Percentiles rank a stretch among this genome's conserved stretches.
These are phyloP conservation scores for Nyctibius grandis DNA, from an alignment of 2,797 vertebrate species.

Conservation along the genomic window DNA sequence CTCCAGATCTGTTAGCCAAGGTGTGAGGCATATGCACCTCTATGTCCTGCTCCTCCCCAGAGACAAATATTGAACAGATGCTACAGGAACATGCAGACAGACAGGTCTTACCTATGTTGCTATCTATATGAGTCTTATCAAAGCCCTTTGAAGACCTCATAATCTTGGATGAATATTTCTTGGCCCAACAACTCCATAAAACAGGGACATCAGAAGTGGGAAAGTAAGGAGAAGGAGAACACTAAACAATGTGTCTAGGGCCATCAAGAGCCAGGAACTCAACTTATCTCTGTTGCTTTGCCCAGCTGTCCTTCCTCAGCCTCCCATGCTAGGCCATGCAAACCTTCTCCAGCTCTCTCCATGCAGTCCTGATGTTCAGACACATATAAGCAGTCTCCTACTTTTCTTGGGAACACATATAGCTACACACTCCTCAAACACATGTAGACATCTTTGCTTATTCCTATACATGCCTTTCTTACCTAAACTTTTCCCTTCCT, in stretches of 20 bases:
- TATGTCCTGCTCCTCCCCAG: neutral
- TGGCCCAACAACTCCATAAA: neutral
- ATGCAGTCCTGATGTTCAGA: neutral
- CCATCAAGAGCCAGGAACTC: neutral
- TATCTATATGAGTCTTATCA: neutral
- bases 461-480: neutral
- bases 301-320: neutral
- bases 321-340: neutral
- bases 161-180: neutral
- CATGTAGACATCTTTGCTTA: neutral
- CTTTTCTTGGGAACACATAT: neutral
- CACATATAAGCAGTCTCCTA: neutral
- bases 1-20: neutral
- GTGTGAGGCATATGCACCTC: neutral
- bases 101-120: neutral
- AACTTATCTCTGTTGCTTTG: neutral
- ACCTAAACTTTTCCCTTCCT: neutral
- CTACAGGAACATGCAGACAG: neutral
- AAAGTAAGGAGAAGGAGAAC: neutral
- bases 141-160: neutral
- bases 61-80: too few species aligned
- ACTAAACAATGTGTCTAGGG: neutral
- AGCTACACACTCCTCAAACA: neutral
- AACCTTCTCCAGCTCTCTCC: neutral
- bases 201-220: neutral